Conservation (phyloP, 2,113 vertebrate species). For the Scopus umbretta region DNA sequence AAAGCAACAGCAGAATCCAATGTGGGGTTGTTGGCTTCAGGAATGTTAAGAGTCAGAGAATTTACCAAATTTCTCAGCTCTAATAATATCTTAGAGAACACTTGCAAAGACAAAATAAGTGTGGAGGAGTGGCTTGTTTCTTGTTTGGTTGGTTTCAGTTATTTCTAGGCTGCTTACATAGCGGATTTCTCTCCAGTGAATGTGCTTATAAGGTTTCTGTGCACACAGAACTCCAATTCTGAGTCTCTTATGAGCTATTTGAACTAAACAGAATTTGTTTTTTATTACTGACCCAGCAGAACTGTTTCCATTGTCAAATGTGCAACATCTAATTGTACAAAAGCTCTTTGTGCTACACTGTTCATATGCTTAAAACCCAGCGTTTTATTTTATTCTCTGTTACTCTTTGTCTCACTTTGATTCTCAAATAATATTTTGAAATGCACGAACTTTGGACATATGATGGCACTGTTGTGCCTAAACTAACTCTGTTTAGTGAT, state of each 20-base stretch:
- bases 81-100: neutral
- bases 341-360: neutral
- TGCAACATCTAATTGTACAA: neutral
- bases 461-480: conserved; percentile 57
- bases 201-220: neutral
- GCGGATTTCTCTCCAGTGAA: neutral
- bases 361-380: neutral
- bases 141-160: neutral
- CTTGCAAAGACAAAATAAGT: neutral
- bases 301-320: neutral
- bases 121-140: neutral
- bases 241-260: neutral
- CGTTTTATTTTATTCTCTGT: neutral
- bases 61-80: neutral
- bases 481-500: neutral
- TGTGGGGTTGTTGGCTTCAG: neutral
- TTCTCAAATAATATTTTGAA: neutral
- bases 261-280: neutral
- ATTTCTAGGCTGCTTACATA: neutral
- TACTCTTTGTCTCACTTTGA: neutral
- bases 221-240: neutral
- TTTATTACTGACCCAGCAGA: neutral
- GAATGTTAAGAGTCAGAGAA: neutral
- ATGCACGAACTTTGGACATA: conserved; percentile 5
- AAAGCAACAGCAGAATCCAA: neutral